Evolutionary conservation across 2,113 vertebrate genomes (phyloP).

Genomic region (Corythaixoides concolor): DNA sequence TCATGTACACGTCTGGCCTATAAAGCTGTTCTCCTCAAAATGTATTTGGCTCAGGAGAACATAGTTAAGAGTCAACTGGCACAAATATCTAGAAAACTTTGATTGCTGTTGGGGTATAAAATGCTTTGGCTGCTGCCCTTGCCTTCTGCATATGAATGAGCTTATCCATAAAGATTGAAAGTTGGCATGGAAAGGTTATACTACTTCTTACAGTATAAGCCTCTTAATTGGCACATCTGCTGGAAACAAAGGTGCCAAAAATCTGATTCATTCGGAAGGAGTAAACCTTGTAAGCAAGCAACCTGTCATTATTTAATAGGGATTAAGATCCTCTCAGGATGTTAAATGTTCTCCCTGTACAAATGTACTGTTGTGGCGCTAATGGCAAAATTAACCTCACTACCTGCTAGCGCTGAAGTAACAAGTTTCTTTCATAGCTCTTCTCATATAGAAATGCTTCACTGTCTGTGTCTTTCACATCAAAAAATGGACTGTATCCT

Average conservation of each 20-base stretch:
- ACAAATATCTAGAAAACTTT: constrained; percentile 17
- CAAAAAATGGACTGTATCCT: background rate
- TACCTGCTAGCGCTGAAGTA: background rate
- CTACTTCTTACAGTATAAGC: background rate
- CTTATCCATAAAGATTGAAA: background rate
- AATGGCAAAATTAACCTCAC: background rate
- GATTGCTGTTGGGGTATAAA: constrained; percentile 8
- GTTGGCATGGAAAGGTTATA: constrained; percentile 40
- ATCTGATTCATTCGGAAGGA: background rate
- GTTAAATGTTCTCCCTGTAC: background rate
- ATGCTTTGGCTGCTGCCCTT: constrained; percentile 33
- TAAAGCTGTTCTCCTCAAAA: constrained; percentile 19
- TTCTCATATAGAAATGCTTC: background rate
- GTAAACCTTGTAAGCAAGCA: constrained; percentile 10
- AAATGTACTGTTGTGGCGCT: background rate
- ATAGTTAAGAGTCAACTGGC: constrained; percentile 30
- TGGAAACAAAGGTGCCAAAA: constrained; percentile 50
- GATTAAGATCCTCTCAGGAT: constrained; percentile 15
- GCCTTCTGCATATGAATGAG: constrained; percentile 30
- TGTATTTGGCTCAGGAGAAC: constrained; percentile 1
- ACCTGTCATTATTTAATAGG: constrained; percentile 4
- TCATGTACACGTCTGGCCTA: background rate
- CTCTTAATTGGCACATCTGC: constrained; percentile 55
- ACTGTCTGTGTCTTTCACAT: background rate
- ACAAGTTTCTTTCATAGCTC: background rate